Percentiles rank a stretch among this genome's conserved stretches.
phyloP scores from a whole-genome alignment of 2,888 invertebrate species.

The Orchestes rusci region DNA sequence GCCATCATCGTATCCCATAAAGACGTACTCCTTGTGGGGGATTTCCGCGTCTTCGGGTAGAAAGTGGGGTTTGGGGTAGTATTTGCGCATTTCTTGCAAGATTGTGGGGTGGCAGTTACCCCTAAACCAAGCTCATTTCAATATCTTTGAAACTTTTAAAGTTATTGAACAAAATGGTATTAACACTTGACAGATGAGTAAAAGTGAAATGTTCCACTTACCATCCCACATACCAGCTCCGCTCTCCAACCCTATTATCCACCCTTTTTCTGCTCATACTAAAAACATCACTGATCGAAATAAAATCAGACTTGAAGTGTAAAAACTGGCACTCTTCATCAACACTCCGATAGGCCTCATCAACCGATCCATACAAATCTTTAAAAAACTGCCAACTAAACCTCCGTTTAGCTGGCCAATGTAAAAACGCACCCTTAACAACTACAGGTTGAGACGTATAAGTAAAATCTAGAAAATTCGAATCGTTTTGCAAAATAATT shows the following conservation, averaged over 20 bases:
- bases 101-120: constrained; percentile 84
- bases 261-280: constrained; percentile 63
- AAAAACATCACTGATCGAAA: constrained; percentile 69
- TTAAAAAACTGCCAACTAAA: constrained; percentile 64
- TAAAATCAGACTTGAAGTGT: constrained; percentile 77
- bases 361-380: constrained; percentile 58
- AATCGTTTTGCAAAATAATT: constrained; percentile 59
- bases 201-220: constrained; percentile 43
- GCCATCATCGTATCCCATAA: constrained; percentile 85
- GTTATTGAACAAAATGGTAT: background rate
- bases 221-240: constrained; percentile 89
- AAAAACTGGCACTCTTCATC: constrained; percentile 81
- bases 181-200: background rate
- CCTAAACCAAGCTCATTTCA: no score
- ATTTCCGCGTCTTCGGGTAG: constrained; percentile 84
- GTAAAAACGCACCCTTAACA: constrained; percentile 63
- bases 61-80: constrained; percentile 77
- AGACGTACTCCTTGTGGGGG: constrained; percentile 82
- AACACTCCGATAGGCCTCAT: constrained; percentile 65
- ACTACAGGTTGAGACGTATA: constrained; percentile 76
- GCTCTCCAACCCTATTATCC: constrained; percentile 52
- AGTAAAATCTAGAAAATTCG: constrained; percentile 64
- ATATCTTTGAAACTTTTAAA: no score
- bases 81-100: constrained; percentile 61
- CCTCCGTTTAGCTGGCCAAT: constrained; percentile 68